Evolutionary conservation across 2,113 vertebrate species (phyloP).

Genomic region (Xenotilapia flavipinnis): DNA sequence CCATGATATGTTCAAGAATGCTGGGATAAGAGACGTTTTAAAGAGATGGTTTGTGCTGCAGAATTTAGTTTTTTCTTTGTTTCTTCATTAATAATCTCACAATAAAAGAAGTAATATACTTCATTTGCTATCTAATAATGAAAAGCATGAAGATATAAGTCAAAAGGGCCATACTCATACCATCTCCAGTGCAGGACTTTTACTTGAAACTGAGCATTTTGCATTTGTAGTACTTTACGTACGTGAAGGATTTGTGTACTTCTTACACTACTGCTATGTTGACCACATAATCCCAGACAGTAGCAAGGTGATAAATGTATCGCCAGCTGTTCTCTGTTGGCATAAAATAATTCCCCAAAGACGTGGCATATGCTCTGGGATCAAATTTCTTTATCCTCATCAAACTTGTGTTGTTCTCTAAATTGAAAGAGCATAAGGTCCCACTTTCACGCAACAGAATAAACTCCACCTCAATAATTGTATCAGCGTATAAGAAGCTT

Average conservation of each 20-base stretch:
- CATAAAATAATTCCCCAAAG: slow-evolving; percentile 46
- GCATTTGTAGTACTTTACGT: neutral
- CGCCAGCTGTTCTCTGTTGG: slow-evolving; percentile 35
- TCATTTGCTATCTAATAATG: neutral
- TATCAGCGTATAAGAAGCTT: slow-evolving; percentile 74
- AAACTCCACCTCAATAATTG: slow-evolving; percentile 70
- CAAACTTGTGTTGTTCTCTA: slow-evolving; percentile 53
- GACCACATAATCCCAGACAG: neutral
- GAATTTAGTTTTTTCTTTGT: neutral
- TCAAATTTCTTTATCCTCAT: slow-evolving; percentile 51
- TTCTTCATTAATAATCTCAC: neutral
- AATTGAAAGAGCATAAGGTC: slow-evolving; percentile 68
- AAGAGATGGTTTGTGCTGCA: neutral
- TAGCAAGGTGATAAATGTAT: slow-evolving; percentile 31
- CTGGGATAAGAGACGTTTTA: neutral
- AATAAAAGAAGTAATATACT: neutral
- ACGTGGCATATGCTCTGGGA: slow-evolving; percentile 50
- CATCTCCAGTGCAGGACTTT: neutral
- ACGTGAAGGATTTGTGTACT: neutral
- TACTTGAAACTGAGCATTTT: fast-evolving
- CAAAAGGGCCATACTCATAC: neutral
- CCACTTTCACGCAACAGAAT: slow-evolving; percentile 47
- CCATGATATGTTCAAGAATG: neutral
- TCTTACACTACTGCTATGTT: neutral
- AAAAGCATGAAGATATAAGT: neutral